Conservation (phyloP, 2,797 vertebrate species). For the Microtus obscurus region DNA sequence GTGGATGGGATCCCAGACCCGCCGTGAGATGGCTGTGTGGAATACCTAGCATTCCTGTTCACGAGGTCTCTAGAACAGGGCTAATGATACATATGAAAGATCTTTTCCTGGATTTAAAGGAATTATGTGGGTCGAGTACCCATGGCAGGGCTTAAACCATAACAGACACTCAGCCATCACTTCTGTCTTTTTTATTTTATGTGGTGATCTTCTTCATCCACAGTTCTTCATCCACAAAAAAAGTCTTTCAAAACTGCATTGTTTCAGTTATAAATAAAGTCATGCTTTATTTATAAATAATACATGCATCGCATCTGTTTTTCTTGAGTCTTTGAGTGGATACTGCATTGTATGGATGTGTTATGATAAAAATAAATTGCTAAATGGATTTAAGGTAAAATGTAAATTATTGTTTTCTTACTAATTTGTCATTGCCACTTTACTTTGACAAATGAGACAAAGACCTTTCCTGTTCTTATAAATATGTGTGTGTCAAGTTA, state of each 20-base stretch:
- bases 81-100: not conserved
- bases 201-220: not conserved
- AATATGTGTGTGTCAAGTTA: not conserved
- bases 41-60: not conserved
- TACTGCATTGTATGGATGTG: not conserved
- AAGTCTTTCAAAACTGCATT: not conserved
- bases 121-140: not conserved
- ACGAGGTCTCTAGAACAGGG: not conserved
- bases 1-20: not conserved
- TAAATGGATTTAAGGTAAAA: not conserved
- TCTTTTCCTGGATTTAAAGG: not conserved
- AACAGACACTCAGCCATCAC: not conserved
- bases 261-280: not conserved
- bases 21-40: accelerated
- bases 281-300: not conserved
- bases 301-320: not conserved
- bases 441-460: not conserved
- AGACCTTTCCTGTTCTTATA: not conserved
- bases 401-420: not conserved
- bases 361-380: not conserved
- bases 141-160: too few relatives aligned
- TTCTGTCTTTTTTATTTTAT: not conserved
- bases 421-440: not conserved
- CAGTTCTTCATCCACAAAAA: not conserved
- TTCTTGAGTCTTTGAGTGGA: not conserved